Conservation (phyloP, 2,888 invertebrate species). For the Crioceris asparagi region DNA sequence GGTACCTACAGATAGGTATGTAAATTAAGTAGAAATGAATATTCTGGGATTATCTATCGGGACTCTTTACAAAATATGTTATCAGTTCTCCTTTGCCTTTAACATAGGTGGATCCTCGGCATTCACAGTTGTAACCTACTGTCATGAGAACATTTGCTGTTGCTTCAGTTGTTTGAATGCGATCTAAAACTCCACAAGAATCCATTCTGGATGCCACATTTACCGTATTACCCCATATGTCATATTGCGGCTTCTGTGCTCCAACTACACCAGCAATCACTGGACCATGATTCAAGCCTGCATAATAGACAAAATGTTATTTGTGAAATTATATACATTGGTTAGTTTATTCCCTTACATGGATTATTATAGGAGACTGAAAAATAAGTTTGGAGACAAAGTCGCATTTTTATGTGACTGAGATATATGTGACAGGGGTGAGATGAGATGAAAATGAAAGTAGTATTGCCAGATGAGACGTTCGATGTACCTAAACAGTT, state of each 20-base stretch:
- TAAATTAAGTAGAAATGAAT: too few relatives aligned
- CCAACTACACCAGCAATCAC: conserved; percentile 96
- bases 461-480: too few relatives aligned
- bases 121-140: conserved; percentile 79
- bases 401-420: too few relatives aligned
- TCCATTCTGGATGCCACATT: conserved; percentile 97
- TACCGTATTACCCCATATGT: conserved; percentile 98
- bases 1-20: too few relatives aligned
- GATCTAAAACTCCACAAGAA: conserved; percentile 83
- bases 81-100: conserved; percentile 89
- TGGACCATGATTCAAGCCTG: conserved; percentile 79
- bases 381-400: too few relatives aligned
- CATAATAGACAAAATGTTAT: not conserved
- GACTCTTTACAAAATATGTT: conserved; percentile 88
- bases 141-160: conserved; percentile 74
- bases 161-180: conserved; percentile 74
- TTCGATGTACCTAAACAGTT: too few relatives aligned
- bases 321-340: too few relatives aligned
- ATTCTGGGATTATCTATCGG: too few relatives aligned
- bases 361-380: too few relatives aligned
- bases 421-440: too few relatives aligned
- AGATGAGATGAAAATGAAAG: too few relatives aligned
- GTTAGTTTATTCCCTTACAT: too few relatives aligned
- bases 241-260: conserved; percentile 95
- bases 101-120: conserved; percentile 84